phyloP scores from a whole-genome alignment of 2,888 invertebrate genomes.

The Homarus gammarus region DNA sequence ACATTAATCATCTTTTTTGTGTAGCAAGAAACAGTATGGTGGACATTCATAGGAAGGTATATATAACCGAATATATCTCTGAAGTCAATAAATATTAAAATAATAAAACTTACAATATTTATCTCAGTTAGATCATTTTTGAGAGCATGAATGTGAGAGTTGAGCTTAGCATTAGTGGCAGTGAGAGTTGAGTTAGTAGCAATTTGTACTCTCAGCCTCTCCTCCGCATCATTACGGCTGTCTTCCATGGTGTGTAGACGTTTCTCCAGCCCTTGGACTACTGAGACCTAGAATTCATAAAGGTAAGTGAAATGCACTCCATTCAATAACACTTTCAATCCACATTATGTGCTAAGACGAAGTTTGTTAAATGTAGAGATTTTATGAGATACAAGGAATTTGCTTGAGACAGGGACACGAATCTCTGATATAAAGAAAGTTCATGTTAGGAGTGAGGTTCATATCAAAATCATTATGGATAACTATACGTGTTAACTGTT shows the following conservation, averaged over 20 bases:
- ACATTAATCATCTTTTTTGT: neutral
- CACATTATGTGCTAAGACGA: too few relatives aligned
- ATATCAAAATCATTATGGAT: too few relatives aligned
- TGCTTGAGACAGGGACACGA: too few relatives aligned
- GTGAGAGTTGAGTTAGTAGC: constrained; percentile 23
- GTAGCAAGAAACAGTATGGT: neutral
- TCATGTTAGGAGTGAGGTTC: too few relatives aligned
- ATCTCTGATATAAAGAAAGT: too few relatives aligned
- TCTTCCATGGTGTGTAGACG: constrained; percentile 41
- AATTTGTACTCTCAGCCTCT: constrained; percentile 34
- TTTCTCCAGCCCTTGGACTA: constrained; percentile 44
- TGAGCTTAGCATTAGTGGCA: constrained; percentile 48
- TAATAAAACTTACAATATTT: constrained; percentile 29
- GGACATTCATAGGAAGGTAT: neutral
- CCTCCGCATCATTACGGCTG: constrained; percentile 52
- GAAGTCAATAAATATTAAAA: neutral
- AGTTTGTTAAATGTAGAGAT: too few relatives aligned
- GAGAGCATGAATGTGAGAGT: constrained; percentile 47
- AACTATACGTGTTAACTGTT: too few relatives aligned
- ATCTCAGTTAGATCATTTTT: constrained; percentile 46
- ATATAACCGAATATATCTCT: neutral
- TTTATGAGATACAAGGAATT: too few relatives aligned
- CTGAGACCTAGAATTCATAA: constrained; percentile 2
- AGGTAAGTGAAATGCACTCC: neutral
- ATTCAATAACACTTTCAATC: too few relatives aligned